A percentile compares a stretch with the other conserved stretches of the same genome.
phyloP scores from a whole-genome alignment of 2,113 vertebrate species.

The Crotalus viridis region DNA sequence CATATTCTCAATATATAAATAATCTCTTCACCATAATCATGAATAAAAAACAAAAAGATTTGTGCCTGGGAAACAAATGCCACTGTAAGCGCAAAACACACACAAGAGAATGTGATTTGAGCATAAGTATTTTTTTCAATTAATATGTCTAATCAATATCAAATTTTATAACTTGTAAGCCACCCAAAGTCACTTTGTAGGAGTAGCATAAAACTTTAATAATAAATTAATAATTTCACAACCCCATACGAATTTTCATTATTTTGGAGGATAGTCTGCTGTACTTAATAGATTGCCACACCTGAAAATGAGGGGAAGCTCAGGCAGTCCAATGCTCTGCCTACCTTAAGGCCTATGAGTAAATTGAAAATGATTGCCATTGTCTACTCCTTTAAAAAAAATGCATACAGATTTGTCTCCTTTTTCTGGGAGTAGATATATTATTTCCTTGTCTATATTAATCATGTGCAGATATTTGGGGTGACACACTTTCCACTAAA shows the following conservation, averaged over 20 bases:
- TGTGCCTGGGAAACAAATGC: background rate
- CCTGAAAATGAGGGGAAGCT: background rate
- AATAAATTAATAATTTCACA: background rate
- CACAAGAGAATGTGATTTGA: background rate
- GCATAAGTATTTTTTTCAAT: background rate
- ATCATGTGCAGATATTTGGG: background rate
- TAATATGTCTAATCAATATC: background rate
- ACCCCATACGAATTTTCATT: background rate
- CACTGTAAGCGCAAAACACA: background rate
- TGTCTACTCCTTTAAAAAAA: background rate
- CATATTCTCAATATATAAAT: background rate
- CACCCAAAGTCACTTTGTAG: background rate
- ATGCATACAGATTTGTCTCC: background rate
- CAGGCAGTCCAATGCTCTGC: background rate
- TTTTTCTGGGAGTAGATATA: background rate
- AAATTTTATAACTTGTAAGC: background rate
- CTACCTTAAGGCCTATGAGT: background rate
- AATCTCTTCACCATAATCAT: background rate
- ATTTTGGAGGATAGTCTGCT: background rate
- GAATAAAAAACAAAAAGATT: background rate
- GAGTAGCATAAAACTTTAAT: background rate
- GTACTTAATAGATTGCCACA: background rate
- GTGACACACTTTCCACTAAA: background rate
- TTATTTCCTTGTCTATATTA: background rate
- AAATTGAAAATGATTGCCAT: background rate